Percentiles rank a stretch among this genome's conserved stretches.
Evolutionary conservation across 2,797 vertebrate species (phyloP).

Genomic region (Carcharodon carcharias): DNA sequence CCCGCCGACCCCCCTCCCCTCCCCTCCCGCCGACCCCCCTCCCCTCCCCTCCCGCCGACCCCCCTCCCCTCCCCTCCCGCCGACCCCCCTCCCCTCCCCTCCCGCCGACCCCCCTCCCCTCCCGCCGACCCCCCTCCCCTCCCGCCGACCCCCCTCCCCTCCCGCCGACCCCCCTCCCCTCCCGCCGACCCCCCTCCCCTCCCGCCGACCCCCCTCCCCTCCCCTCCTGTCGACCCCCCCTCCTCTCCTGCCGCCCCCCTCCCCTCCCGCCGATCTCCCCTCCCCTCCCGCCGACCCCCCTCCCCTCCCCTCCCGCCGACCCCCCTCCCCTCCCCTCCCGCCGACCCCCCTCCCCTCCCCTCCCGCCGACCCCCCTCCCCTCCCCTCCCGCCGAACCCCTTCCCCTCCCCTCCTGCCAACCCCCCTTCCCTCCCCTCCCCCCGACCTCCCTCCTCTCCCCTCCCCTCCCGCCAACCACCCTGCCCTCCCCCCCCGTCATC

Average conservation of each 20-base stretch:
- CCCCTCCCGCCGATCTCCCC: not conserved
- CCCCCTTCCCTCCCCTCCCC: too few species aligned
- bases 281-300: not conserved
- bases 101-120: not conserved
- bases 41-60: too few species aligned
- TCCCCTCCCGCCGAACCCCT: too few species aligned
- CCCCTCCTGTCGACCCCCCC: not conserved
- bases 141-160: not conserved
- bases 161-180: not conserved
- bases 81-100: too few species aligned
- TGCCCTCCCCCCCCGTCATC: not conserved
- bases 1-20: too few species aligned
- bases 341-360: not conserved
- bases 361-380: not conserved
- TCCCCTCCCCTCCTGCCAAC: too few species aligned
- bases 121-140: not conserved
- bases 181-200: not conserved
- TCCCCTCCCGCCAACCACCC: too few species aligned
- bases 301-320: not conserved
- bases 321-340: too few species aligned
- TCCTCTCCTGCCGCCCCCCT: too few species aligned
- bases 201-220: not conserved
- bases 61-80: too few species aligned
- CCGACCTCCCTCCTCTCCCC: too few species aligned
- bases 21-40: too few species aligned